Percentiles rank a stretch among this genome's conserved stretches.
Evolutionary conservation across 2,888 invertebrate genomes (phyloP).

Genomic region (Calephelis perditalis): DNA sequence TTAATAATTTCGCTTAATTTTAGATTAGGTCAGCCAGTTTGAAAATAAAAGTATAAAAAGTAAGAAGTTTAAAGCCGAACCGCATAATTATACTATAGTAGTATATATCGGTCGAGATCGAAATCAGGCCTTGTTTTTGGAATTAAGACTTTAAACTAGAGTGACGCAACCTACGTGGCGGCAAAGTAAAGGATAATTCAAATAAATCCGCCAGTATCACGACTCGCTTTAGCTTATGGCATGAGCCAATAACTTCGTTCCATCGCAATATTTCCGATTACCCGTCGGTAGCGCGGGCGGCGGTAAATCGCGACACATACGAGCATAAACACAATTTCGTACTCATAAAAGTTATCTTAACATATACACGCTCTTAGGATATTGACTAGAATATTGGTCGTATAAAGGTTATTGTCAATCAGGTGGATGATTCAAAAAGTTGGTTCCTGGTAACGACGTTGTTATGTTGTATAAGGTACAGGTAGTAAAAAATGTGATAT

Average conservation of each 20-base stretch:
- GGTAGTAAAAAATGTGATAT: constrained; percentile 1
- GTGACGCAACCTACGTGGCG: too few species aligned
- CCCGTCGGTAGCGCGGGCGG: constrained; percentile 39
- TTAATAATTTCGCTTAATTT: too few species aligned
- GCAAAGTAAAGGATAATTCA: too few species aligned
- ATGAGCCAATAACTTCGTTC: constrained; percentile 51
- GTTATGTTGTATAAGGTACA: constrained; percentile 1
- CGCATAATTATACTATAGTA: too few species aligned
- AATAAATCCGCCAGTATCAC: too few species aligned
- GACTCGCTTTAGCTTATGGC: constrained; percentile 24
- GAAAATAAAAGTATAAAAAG: too few species aligned
- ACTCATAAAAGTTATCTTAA: constrained; percentile 74
- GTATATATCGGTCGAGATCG: too few species aligned
- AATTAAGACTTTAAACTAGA: too few species aligned
- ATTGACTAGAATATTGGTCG: constrained; percentile 12
- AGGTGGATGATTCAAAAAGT: constrained; percentile 13
- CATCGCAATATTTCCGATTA: constrained; percentile 68
- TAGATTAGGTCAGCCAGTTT: too few species aligned
- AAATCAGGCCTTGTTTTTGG: too few species aligned
- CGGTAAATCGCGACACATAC: constrained; percentile 62
- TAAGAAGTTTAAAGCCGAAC: too few species aligned
- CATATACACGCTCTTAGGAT: constrained; percentile 35
- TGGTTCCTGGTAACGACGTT: neutral
- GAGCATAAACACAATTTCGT: constrained; percentile 73
- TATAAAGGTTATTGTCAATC: constrained; percentile 19